Evolutionary conservation across 2,113 vertebrate genomes (phyloP).

Genomic region (Scopus umbretta): DNA sequence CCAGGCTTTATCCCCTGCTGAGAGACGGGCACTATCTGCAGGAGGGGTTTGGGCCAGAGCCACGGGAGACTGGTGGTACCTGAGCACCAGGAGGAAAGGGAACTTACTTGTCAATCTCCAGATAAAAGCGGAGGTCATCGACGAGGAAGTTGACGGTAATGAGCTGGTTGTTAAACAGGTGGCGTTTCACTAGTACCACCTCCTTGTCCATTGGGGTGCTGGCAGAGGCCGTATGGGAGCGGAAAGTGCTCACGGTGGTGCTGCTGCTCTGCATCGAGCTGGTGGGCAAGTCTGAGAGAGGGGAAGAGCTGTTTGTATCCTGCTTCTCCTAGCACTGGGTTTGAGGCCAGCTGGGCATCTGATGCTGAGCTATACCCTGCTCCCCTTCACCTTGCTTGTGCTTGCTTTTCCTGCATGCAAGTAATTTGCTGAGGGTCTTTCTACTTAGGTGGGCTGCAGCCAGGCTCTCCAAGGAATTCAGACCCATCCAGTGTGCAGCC

Average conservation of each 20-base stretch:
- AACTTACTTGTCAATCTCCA: conserved; percentile 71
- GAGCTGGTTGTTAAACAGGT: conserved; percentile 19
- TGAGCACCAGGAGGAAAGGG: not conserved
- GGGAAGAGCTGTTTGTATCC: not conserved
- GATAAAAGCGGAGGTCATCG: conserved; percentile 66
- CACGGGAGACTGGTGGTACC: not conserved
- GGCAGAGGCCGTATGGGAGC: rapidly evolving
- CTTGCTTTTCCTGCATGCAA: not conserved
- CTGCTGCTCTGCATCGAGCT: not conserved
- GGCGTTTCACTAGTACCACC: not conserved
- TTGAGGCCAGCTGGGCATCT: not conserved
- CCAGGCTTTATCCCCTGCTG: not conserved
- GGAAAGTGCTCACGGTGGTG: rapidly evolving
- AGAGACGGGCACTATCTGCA: not conserved
- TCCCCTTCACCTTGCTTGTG: not conserved
- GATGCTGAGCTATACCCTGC: not conserved
- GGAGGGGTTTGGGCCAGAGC: not conserved
- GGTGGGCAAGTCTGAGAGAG: conserved; percentile 18
- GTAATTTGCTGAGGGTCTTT: not conserved
- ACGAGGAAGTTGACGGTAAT: conserved; percentile 59
- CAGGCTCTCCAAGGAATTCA: not conserved
- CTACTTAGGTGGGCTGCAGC: not conserved
- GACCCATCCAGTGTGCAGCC: not conserved
- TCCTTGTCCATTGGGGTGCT: not conserved
- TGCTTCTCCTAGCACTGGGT: not conserved